A percentile compares a stretch with the other conserved stretches of the same genome.
Evolutionary conservation across 2,888 invertebrate species (phyloP).

Genomic region (Panopea generosa): DNA sequence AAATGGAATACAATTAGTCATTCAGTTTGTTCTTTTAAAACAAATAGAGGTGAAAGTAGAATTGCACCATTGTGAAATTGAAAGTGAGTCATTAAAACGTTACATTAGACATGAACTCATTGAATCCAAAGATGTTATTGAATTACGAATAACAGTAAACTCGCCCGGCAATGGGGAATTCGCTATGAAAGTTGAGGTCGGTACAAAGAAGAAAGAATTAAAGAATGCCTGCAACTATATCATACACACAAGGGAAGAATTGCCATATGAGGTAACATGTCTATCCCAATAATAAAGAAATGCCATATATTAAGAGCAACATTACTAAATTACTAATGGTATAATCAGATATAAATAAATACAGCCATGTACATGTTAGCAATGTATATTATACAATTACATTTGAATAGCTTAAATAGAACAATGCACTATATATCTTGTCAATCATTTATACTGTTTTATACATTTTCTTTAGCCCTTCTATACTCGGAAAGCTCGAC

Average conservation of each 20-base stretch:
- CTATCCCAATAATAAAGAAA: too few relatives aligned
- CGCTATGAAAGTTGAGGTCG: conserved; percentile 50
- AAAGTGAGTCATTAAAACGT: conserved; percentile 22
- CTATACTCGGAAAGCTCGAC: conserved; percentile 39
- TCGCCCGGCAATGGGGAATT: conserved; percentile 41
- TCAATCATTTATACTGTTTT: too few relatives aligned
- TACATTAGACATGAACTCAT: conserved; percentile 40
- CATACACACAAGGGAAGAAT: conserved; percentile 26
- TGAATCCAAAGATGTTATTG: conserved; percentile 24
- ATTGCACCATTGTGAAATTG: conserved; percentile 28
- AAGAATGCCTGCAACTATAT: conserved; percentile 53
- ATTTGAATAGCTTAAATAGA: too few relatives aligned
- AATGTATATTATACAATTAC: too few relatives aligned
- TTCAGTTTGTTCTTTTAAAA: conserved; percentile 42
- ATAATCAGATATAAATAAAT: too few relatives aligned
- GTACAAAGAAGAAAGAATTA: conserved; percentile 1
- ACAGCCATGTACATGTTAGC: too few relatives aligned
- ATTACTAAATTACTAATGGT: too few relatives aligned
- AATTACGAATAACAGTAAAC: conserved; percentile 43
- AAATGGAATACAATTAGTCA: conserved; percentile 23
- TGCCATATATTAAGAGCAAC: too few relatives aligned
- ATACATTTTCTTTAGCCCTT: conserved; percentile 39
- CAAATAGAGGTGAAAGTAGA: conserved; percentile 24
- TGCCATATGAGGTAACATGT: too few relatives aligned
- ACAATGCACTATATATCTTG: too few relatives aligned